A percentile compares a stretch with the other conserved stretches of the same genome.
phyloP scores from a whole-genome alignment of 1,140 invertebrate species.

The Scaptodrosophila lebanonensis region DNA sequence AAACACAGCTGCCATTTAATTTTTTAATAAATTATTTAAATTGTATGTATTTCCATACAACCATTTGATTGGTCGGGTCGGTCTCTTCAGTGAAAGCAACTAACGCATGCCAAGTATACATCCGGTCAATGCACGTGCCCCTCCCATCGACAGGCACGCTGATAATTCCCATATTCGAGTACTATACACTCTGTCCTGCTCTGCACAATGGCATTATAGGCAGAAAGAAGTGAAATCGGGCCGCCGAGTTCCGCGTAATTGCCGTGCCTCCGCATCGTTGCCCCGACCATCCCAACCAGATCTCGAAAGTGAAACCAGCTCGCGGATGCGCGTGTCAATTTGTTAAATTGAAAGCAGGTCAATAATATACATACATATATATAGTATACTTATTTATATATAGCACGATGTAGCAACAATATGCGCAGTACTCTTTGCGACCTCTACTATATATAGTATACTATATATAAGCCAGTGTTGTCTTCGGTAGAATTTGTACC shows the following conservation, averaged over 20 bases:
- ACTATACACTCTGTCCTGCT: conserved; percentile 18
- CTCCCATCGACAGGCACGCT: conserved; percentile 14
- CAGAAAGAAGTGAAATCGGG: conserved; percentile 6
- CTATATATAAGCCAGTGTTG: no score
- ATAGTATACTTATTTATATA: no score
- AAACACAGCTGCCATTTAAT: conserved; percentile 23
- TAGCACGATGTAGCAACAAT: no score
- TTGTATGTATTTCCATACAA: conserved; percentile 31
- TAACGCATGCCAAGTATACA: conserved; percentile 41
- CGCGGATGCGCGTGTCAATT: conserved; percentile 15
- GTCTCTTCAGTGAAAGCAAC: conserved; percentile 9
- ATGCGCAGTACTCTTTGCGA: no score
- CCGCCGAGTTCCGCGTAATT: conserved; percentile 25
- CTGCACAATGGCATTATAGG: conserved; percentile 10
- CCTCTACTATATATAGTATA: no score
- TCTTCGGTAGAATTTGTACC: no score
- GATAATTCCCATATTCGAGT: conserved; percentile 39
- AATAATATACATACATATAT: no score
- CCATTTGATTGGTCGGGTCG: conserved; percentile 5
- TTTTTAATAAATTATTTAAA: conserved; percentile 49
- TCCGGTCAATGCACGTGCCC: conserved; percentile 55
- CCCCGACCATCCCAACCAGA: neutral
- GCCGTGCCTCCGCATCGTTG: conserved; percentile 6
- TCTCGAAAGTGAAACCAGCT: conserved; percentile 1
- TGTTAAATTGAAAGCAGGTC: conserved; percentile 39